A percentile compares a stretch with the other conserved stretches of the same genome.
Conservation (phyloP, 1,140 invertebrate genomes). For the Polypedilum pembai region DNA sequence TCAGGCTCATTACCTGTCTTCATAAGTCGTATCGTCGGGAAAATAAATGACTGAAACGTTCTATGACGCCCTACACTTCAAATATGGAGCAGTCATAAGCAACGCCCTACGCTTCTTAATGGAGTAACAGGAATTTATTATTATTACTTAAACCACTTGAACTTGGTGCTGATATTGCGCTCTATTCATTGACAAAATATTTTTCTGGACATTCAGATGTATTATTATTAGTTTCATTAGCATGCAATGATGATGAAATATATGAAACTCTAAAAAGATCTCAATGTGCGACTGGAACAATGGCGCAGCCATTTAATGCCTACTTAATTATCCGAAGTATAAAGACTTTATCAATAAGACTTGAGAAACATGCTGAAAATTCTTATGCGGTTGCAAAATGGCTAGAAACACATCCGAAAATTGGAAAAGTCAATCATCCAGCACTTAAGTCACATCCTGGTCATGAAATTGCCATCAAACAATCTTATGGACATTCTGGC, state of each 20-base stretch:
- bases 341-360: conserved; percentile 67
- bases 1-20: too few relatives aligned
- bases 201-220: conserved; percentile 82
- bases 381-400: conserved; percentile 65
- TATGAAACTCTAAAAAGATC: conserved; percentile 54
- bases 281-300: conserved; percentile 63
- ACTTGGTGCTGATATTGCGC: conserved; percentile 69
- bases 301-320: conserved; percentile 78
- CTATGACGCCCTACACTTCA: too few relatives aligned
- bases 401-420: conserved; percentile 59
- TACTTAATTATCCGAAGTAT: conserved; percentile 66
- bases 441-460: conserved; percentile 73
- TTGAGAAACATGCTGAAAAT: conserved; percentile 72
- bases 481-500: conserved; percentile 81
- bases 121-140: too few relatives aligned
- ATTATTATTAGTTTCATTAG: conserved; percentile 73
- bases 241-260: conserved; percentile 54
- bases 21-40: too few relatives aligned
- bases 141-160: conserved; percentile 69
- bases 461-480: too few relatives aligned
- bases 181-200: conserved; percentile 80
- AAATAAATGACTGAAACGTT: too few relatives aligned
- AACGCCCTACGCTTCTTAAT: too few relatives aligned
- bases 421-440: conserved; percentile 67
- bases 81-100: too few relatives aligned